phyloP scores from a whole-genome alignment of 2,113 vertebrate genomes.

The Psilopsiagon aurifrons region DNA sequence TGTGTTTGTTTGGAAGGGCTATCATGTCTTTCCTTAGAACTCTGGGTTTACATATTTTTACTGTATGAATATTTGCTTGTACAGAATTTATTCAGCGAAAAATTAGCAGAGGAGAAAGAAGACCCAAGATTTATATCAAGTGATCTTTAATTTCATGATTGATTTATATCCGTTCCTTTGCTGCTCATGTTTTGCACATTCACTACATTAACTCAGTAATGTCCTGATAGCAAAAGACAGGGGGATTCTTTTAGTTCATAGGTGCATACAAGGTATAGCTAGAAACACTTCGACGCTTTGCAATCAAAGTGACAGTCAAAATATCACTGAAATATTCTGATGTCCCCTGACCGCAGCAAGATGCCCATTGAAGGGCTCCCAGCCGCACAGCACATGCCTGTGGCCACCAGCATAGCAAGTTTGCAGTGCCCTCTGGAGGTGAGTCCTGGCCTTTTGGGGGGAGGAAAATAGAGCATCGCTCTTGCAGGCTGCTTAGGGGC shows the following conservation, averaged over 20 bases:
- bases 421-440: conserved; percentile 67
- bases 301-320: neutral
- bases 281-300: neutral
- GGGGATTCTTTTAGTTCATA: neutral
- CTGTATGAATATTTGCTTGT: neutral
- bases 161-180: neutral
- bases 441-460: neutral
- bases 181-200: neutral
- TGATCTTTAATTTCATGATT: neutral
- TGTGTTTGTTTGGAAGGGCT: neutral
- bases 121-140: neutral
- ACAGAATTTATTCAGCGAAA: neutral
- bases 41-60: neutral
- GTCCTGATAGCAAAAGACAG: neutral
- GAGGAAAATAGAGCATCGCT: neutral
- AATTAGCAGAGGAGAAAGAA: neutral
- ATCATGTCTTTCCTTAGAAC: neutral
- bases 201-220: neutral
- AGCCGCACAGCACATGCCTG: rapidly evolving
- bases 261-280: neutral
- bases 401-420: conserved; percentile 26
- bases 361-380: neutral
- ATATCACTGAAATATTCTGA: neutral
- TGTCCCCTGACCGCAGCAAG: neutral
- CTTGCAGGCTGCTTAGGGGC: neutral